Conservation (phyloP, 1,140 invertebrate genomes). For the Himalopsyche phryganea region DNA sequence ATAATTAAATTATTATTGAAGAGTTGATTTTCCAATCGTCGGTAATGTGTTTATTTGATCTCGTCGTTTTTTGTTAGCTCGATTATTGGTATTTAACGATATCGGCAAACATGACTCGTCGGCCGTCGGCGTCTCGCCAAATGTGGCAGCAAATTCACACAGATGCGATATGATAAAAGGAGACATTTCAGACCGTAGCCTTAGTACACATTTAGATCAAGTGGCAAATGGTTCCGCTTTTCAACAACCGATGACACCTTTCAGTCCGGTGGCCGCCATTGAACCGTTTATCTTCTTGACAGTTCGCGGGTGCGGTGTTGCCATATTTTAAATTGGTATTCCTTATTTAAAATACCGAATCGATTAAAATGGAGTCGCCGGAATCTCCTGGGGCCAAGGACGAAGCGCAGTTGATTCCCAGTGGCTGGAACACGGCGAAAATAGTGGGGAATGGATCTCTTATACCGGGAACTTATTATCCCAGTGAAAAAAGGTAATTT, state of each 20-base stretch:
- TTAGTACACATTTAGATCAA: slow-evolving; percentile 7
- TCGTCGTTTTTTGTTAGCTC: slow-evolving; percentile 10
- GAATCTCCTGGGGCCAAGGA: slow-evolving; percentile 48
- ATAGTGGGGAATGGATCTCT: slow-evolving; percentile 45
- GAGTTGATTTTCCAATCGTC: background rate
- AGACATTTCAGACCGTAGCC: background rate
- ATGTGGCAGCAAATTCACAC: slow-evolving; percentile 12
- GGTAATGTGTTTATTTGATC: background rate
- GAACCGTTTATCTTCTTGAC: slow-evolving; percentile 1
- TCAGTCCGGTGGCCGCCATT: slow-evolving; percentile 3
- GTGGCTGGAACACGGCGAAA: slow-evolving; percentile 48
- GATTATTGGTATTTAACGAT: slow-evolving; percentile 8
- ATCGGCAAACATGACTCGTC: slow-evolving; percentile 16
- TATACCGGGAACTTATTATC: slow-evolving; percentile 49
- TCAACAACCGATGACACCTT: slow-evolving; percentile 2
- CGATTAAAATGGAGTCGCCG: slow-evolving; percentile 32
- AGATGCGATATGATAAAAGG: slow-evolving; percentile 22
- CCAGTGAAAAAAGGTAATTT: slow-evolving; percentile 37
- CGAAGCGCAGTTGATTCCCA: slow-evolving; percentile 48
- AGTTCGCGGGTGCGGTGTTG: slow-evolving; percentile 9
- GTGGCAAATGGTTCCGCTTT: slow-evolving; percentile 13
- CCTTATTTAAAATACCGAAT: background rate
- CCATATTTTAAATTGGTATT: slow-evolving; percentile 8
- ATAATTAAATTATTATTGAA: background rate
- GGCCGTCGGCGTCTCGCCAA: background rate